Base-by-base conservation (phyloP, 2,797 vertebrate genomes). In the Coracias cyanogaster region DNA sequence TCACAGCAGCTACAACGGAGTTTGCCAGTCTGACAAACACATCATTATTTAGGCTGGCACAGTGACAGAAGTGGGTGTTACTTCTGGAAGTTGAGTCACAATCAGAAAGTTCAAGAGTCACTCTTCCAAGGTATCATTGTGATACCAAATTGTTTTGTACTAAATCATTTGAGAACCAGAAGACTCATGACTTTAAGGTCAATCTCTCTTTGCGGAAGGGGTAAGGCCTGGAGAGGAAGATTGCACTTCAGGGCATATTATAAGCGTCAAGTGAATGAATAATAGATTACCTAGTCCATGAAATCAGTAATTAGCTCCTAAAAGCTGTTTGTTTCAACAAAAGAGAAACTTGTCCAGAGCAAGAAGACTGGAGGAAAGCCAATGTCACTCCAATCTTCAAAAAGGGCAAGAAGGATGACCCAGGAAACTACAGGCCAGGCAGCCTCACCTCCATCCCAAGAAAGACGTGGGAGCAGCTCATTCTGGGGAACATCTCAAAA, bases 1-100 rank as follows among this genome's bases (percentile, higher is more conserved):
- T 55, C 22, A 77, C 41, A 66, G 26, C 22, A 87, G 29, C 41
- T 57, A 24, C 37, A 48, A 5, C 1, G 8, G 15, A 51, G 20
- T 6, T 55, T 65, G 25, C 54, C 71, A 41, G 6, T 6, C 28
- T 49, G 31, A 82, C 6, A 86, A 89, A 52, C 8, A 48, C 26
- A n/a, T 41, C 22, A 65, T 41, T 82, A 10, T 79, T 69, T 61
- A 33, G 8, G 8, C 9, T 69, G 51, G 5, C 21, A 57, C n/a
- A 37, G 31, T 13, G 28, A 58, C 7, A 87, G 5, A 77, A 82
- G 33, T 31, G 4, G 4, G 6, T 54, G 12, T 20, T 39, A 33
- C 11, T 25, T 18, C 29, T 67, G 14, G 9, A 79, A 76, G 16
- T 5, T 0, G 0, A 77, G 31, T 58, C 37, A 49, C 13, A 65